Conservation (phyloP, 2,113 vertebrate genomes). For the Micronycteris hirsuta region DNA sequence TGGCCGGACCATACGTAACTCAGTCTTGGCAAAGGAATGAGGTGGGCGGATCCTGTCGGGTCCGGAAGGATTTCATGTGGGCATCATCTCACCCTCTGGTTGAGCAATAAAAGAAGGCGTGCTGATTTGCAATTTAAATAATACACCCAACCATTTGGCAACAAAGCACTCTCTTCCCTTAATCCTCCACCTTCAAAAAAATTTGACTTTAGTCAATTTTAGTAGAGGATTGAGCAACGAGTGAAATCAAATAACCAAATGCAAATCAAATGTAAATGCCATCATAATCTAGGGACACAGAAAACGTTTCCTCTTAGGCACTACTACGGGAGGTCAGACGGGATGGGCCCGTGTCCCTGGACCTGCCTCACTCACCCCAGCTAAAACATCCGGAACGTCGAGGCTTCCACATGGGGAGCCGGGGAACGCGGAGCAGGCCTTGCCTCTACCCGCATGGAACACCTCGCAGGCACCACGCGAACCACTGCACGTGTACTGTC, state of each 20-base stretch:
- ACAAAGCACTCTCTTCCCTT: neutral
- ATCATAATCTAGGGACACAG: neutral
- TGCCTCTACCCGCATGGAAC: neutral
- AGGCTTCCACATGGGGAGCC: neutral
- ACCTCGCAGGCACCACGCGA: neutral
- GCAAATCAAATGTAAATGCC: conserved; percentile 2
- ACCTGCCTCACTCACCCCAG: neutral
- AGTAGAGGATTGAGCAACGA: neutral
- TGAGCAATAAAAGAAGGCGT: conserved; percentile 42
- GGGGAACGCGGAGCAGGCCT: neutral
- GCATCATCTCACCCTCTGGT: neutral
- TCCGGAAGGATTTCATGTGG: conserved; percentile 38
- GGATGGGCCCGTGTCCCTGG: neutral
- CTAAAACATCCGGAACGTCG: neutral
- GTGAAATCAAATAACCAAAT: neutral
- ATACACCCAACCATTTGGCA: conserved; percentile 16
- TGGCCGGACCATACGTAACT: neutral
- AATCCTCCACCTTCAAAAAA: conserved; percentile 43
- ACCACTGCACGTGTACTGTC: neutral
- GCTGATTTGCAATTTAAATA: conserved; percentile 32
- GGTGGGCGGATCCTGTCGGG: neutral
- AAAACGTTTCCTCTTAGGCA: neutral
- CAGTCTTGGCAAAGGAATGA: neutral
- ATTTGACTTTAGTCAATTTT: neutral
- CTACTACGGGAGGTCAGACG: neutral